Conservation (phyloP, 2,113 vertebrate species). For the Tonatia bakeri region DNA sequence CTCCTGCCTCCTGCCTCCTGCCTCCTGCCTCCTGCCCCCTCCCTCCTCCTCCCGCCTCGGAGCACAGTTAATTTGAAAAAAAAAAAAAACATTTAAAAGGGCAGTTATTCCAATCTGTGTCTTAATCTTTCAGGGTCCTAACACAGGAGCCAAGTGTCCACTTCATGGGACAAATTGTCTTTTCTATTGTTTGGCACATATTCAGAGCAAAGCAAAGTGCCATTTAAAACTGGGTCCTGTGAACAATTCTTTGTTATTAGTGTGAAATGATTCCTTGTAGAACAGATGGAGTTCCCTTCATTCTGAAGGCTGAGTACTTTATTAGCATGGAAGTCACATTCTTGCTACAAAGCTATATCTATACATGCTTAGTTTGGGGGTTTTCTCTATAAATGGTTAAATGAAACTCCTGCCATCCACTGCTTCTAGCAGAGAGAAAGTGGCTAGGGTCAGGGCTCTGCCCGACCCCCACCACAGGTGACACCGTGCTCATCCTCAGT, state of each 20-base stretch:
- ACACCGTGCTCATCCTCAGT: neutral
- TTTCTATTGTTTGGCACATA: conserved; percentile 29
- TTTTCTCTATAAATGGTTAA: conserved; percentile 56
- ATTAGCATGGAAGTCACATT: conserved; percentile 56
- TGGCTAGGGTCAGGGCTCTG: neutral
- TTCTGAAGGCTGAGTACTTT: conserved; percentile 36
- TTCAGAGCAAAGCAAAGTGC: neutral
- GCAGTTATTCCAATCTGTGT: neutral
- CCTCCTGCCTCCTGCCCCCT: neutral
- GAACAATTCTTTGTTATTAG: conserved; percentile 36
- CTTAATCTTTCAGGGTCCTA: conserved; percentile 26
- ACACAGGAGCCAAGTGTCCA: neutral
- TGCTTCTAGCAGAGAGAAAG: neutral
- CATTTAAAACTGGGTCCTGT: neutral
- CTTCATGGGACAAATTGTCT: neutral
- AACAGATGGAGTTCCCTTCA: conserved; percentile 24
- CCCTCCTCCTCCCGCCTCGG: neutral
- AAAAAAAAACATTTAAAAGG: neutral
- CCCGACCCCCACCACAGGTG: neutral
- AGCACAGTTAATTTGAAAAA: neutral
- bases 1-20: neutral
- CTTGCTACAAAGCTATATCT: conserved; percentile 31
- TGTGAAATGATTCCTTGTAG: conserved; percentile 12
- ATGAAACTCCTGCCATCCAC: conserved; percentile 41
- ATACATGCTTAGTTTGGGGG: conserved; percentile 1